A percentile compares a stretch with the other conserved stretches of the same genome.
These are phyloP conservation scores for Coptodon bakossiorum DNA, from an alignment of 2,113 vertebrate species.

Conservation along the genomic window DNA sequence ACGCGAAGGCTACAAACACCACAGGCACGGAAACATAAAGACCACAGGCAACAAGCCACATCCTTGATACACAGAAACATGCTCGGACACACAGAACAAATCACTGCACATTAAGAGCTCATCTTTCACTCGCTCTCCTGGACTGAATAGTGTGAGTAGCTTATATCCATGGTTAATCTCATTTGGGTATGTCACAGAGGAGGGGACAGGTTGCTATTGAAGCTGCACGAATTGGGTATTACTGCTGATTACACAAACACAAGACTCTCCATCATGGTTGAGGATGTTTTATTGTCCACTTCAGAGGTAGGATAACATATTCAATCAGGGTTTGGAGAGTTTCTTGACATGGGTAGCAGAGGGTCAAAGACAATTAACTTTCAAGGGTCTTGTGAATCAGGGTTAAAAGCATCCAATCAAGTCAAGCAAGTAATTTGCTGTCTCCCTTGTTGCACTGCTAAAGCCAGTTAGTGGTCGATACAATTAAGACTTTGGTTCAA, in stretches of 20 bases:
- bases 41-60: background rate
- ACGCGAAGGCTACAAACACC: conserved; percentile 51
- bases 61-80: conserved; percentile 30
- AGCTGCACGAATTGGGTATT: conserved; percentile 16
- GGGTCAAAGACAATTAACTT: conserved; percentile 56
- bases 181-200: conserved; percentile 39
- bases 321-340: conserved; percentile 35
- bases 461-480: conserved; percentile 50
- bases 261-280: background rate
- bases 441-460: background rate
- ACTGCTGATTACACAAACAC: conserved; percentile 34
- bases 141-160: conserved; percentile 27
- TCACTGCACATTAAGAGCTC: conserved; percentile 40
- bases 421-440: conserved; percentile 25
- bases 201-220: conserved; percentile 24
- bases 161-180: conserved; percentile 57
- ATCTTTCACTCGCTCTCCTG: conserved; percentile 1
- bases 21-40: conserved; percentile 28
- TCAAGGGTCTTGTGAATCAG: conserved; percentile 29
- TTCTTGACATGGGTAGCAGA: conserved; percentile 14
- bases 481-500: conserved; percentile 47
- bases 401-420: conserved; percentile 60
- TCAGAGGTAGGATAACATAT: conserved; percentile 26
- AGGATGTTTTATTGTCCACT: conserved; percentile 29
- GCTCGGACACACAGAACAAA: conserved; percentile 47